phyloP scores from a whole-genome alignment of 2,797 vertebrate genomes.

The Gastrophryne carolinensis region DNA sequence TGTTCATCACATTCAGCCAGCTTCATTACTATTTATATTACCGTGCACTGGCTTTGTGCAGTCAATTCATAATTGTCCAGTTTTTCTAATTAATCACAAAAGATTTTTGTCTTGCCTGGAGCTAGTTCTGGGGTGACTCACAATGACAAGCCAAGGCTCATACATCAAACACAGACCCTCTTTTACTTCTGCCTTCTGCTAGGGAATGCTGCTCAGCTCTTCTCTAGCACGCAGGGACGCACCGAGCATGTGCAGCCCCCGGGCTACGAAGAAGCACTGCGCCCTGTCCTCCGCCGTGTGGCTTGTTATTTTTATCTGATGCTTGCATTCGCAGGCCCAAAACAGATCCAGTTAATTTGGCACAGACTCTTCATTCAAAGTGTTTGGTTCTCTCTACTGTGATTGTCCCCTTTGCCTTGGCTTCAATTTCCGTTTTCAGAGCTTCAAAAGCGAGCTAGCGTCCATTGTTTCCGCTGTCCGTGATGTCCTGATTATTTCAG shows the following conservation, averaged over 20 bases:
- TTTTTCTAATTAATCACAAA: constrained; percentile 94
- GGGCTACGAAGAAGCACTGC: constrained; percentile 72
- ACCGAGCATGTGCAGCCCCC: constrained; percentile 70
- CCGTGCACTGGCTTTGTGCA: constrained; percentile 73
- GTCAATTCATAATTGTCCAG: constrained; percentile 85
- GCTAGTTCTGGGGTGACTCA: constrained; percentile 81
- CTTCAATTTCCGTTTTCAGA: constrained; percentile 36
- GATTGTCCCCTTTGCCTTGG: constrained; percentile 9
- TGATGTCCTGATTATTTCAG: constrained; percentile 41
- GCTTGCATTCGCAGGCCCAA: constrained; percentile 74
- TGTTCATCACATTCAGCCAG: constrained; percentile 66
- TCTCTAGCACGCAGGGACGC: constrained; percentile 53
- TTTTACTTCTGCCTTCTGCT: constrained; percentile 72
- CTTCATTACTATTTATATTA: constrained; percentile 85
- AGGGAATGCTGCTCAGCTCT: constrained; percentile 63
- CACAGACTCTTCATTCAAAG: constrained; percentile 59
- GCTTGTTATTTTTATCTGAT: constrained; percentile 89
- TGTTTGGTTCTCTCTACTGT: constrained; percentile 37
- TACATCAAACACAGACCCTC: constrained; percentile 80
- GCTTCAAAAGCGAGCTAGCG: constrained; percentile 19
- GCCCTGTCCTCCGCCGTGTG: constrained; percentile 77
- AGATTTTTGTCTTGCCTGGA: constrained; percentile 86
- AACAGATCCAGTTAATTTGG: constrained; percentile 64
- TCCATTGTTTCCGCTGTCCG: constrained; percentile 37
- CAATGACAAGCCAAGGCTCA: constrained; percentile 80